These are phyloP conservation scores for Apamea sordens DNA, from an alignment of 2,888 invertebrate species.

Conservation along the genomic window DNA sequence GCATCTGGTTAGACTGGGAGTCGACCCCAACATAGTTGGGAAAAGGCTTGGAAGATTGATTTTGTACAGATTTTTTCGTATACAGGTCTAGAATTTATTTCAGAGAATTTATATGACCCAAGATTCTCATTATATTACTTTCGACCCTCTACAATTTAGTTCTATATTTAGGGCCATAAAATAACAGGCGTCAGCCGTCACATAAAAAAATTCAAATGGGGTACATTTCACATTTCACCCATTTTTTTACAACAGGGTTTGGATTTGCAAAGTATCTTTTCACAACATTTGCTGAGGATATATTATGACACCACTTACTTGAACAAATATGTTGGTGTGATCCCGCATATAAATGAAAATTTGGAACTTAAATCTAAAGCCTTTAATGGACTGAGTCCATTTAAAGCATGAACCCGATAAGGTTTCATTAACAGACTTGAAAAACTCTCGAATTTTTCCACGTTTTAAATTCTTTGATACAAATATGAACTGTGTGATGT, in stretches of 20 bases:
- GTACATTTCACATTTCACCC: slow-evolving; percentile 21
- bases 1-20: too few species aligned
- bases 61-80: background rate
- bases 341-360: slow-evolving; percentile 78
- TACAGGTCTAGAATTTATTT: background rate
- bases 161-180: slow-evolving; percentile 16
- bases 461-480: background rate
- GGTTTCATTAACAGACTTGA: slow-evolving; percentile 36
- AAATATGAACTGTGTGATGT: background rate
- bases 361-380: slow-evolving; percentile 74
- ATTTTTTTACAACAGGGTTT: slow-evolving; percentile 43
- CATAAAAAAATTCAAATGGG: slow-evolving; percentile 46
- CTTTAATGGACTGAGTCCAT: slow-evolving; percentile 77
- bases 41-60: background rate
- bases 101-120: slow-evolving; percentile 4
- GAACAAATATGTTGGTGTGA: slow-evolving; percentile 77
- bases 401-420: slow-evolving; percentile 63
- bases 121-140: slow-evolving; percentile 33
- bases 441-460: slow-evolving; percentile 15
- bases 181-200: slow-evolving; percentile 24
- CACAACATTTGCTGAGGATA: slow-evolving; percentile 54
- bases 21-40: too few species aligned
- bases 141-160: slow-evolving; percentile 14
- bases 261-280: slow-evolving; percentile 32
- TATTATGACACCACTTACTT: slow-evolving; percentile 65